A percentile compares a stretch with the other conserved stretches of the same genome.
Conservation (phyloP, 2,797 vertebrate species). For the Tinamus major region DNA sequence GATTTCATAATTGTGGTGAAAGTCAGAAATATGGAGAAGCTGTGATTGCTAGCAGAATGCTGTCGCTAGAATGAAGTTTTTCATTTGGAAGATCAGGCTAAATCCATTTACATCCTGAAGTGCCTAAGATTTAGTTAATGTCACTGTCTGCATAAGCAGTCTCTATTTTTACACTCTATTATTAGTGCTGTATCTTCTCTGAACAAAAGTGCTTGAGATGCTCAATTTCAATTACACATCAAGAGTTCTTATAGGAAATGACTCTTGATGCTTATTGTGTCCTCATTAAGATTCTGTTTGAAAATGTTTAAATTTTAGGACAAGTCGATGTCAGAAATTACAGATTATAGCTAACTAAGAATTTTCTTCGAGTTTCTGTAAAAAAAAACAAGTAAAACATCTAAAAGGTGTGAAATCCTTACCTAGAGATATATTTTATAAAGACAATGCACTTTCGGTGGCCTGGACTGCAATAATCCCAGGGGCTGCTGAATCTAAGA, state of each 20-base stretch:
- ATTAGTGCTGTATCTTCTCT: not conserved
- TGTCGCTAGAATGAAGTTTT: not conserved
- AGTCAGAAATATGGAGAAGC: not conserved
- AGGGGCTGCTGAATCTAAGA: not conserved
- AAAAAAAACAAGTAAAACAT: not conserved
- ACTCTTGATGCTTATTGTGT: not conserved
- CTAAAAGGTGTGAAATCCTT: not conserved
- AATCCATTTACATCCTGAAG: not conserved
- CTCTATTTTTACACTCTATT: not conserved
- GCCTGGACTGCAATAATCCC: not conserved
- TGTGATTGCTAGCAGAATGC: not conserved
- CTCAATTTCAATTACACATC: not conserved
- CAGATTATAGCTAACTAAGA: not conserved
- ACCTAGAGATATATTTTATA: not conserved
- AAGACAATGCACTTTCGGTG: not conserved
- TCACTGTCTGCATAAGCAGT: not conserved
- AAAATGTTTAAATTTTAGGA: not conserved
- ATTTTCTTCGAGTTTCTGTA: not conserved
- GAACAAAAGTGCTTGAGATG: not conserved
- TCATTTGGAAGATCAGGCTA: not conserved
- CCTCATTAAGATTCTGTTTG: not conserved
- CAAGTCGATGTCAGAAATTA: not conserved
- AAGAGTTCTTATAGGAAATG: not conserved
- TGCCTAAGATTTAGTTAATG: not conserved
- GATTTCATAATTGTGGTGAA: not conserved